Conservation (phyloP, 2,113 vertebrate species). For the Cyanoderma ruficeps region DNA sequence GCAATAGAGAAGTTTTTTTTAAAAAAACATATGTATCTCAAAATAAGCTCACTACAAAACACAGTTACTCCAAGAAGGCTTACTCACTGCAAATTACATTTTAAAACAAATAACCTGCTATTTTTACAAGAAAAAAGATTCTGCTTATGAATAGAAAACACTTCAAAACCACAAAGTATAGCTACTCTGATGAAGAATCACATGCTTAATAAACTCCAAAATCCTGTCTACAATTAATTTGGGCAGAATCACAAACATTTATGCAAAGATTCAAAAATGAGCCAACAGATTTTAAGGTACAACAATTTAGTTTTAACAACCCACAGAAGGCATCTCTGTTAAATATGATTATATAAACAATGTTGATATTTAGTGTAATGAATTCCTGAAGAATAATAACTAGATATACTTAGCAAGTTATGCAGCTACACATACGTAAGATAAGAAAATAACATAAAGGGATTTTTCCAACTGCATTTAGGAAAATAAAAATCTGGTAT, state of each 20-base stretch:
- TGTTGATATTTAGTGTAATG: not conserved
- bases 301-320: not conserved
- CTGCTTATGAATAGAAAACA: not conserved
- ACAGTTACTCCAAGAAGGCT: not conserved
- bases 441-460: not conserved
- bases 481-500: not conserved
- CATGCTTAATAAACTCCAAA: not conserved
- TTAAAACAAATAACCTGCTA: not conserved
- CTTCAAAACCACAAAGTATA: not conserved
- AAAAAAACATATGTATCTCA: not conserved
- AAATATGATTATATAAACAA: not conserved
- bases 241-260: not conserved
- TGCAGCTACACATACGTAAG: not conserved
- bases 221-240: not conserved
- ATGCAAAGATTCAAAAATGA: not conserved
- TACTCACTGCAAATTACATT: not conserved
- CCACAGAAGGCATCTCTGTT: not conserved
- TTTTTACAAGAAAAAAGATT: not conserved
- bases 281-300: not conserved
- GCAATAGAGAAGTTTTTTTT: not conserved
- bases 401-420: not conserved
- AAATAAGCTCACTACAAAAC: not conserved
- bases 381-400: not conserved
- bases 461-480: not conserved
- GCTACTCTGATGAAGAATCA: not conserved